phyloP scores from a whole-genome alignment of 2,113 vertebrate genomes.

The Eublepharis macularius region DNA sequence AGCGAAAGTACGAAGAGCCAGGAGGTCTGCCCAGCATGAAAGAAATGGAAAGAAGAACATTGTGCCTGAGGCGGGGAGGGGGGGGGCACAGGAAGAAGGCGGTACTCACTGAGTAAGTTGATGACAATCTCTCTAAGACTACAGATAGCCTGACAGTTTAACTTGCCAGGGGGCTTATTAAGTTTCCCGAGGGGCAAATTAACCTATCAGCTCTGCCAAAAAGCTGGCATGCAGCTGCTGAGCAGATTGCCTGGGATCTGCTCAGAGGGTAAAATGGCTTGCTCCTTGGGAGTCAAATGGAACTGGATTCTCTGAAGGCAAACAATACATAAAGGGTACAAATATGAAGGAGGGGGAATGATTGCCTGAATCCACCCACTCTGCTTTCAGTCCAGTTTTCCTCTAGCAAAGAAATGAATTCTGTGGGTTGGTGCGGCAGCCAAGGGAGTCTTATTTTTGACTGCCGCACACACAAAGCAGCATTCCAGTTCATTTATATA shows the following conservation, averaged over 20 bases:
- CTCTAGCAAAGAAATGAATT: no score
- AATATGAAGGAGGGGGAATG: no score
- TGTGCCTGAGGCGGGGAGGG: background rate
- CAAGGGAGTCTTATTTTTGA: no score
- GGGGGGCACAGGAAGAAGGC: background rate
- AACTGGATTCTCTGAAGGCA: no score
- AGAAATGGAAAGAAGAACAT: background rate
- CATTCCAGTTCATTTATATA: no score
- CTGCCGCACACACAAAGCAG: no score
- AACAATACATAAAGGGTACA: background rate
- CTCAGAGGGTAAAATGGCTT: background rate
- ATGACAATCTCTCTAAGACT: background rate
- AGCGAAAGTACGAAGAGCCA: slow-evolving; percentile 94
- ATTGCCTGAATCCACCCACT: background rate
- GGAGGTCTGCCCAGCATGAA: slow-evolving; percentile 80
- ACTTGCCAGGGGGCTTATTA: accelerated
- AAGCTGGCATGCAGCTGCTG: accelerated
- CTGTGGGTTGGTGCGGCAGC: no score
- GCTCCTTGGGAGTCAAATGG: background rate
- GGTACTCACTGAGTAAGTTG: accelerated
- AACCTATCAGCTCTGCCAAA: background rate
- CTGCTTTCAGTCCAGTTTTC: no score
- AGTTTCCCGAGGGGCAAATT: background rate
- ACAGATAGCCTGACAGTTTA: background rate
- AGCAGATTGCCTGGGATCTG: background rate